Base-by-base conservation (phyloP, 2,113 vertebrate genomes). In the Eublepharis macularius region DNA sequence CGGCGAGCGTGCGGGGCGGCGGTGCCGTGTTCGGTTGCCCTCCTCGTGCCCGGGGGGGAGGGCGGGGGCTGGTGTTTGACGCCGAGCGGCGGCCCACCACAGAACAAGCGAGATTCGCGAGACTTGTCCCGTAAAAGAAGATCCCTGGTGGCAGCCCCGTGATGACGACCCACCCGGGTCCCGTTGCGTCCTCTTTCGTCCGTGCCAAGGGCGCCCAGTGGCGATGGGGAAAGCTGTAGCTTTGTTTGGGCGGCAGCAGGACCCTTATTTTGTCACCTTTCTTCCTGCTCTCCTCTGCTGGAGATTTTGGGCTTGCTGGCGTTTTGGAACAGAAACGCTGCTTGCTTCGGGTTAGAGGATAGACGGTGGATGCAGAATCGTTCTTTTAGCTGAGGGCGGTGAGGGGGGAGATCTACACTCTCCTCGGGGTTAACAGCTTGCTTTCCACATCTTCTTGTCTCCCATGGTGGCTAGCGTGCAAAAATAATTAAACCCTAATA, bases 141-240 rank as follows among this genome's bases (percentile, higher is more conserved):
- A 21, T 47, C 21, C 5, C 57, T 6, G 4, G 51, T 19, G 54
- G 17, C 54, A 57, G 8, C 57, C 57, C 24, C 60, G 7, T 26
- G 19, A 63, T 8, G 69, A 34, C 32, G 17, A n/a, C 14, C 32
- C 73, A 43, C 43, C 66, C 54, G 34, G 34, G 86, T 41, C 84
- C 84, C 84, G 77, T 74, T 51, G 87, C 85, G 70, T 43, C 77
- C 69, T 19, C 86, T 70, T 78, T 88, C 47, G 81, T 63, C 86
- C 80, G 45, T 26, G 39, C 5, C 70, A 34, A 39, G n/a, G 1
- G 34, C 13, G 81, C 82, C 39, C 2, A 0, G 12, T 12, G 11
- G 19, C 4, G 49, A 26, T 11, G 49, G 36, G 5, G 74, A 45
- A 49, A 32, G 6, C 63, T n/a, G 7, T 63, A 2, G 63, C 80